A percentile compares a stretch with the other conserved stretches of the same genome.
phyloP scores from a whole-genome alignment of 2,888 invertebrate species.

The Electrophaes corylata region DNA sequence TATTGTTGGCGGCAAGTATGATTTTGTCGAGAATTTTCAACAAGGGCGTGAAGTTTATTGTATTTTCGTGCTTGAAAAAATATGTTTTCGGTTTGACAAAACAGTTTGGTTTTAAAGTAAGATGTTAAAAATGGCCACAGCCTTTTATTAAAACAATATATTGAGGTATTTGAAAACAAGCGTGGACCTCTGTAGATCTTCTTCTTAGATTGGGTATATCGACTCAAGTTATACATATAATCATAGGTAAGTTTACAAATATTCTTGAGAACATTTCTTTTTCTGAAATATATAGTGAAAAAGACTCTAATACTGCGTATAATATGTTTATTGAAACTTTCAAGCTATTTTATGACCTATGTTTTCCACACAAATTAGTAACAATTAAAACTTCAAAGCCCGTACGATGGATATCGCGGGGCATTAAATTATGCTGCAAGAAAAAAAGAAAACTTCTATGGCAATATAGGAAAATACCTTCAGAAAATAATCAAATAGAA shows the following conservation, averaged over 20 bases:
- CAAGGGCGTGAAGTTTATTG: constrained; percentile 12
- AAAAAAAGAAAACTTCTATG: neutral
- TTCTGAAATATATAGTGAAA: neutral
- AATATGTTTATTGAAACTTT: neutral
- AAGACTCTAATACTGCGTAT: neutral
- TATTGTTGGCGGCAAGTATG: constrained; percentile 18
- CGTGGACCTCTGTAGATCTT: too few relatives aligned
- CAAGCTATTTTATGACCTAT: neutral
- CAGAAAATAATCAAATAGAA: neutral
- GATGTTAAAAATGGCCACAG: neutral
- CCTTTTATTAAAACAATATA: neutral
- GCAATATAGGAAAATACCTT: neutral
- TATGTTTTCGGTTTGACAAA: neutral
- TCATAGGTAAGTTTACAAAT: neutral
- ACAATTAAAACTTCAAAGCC: neutral
- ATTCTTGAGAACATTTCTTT: neutral
- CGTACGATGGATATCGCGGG: too few relatives aligned
- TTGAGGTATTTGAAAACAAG: too few relatives aligned
- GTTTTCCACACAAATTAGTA: neutral
- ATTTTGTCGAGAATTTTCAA: constrained; percentile 16
- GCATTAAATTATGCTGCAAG: neutral
- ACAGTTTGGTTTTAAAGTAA: neutral
- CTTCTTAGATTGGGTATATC: neutral
- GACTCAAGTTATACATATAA: too few relatives aligned
- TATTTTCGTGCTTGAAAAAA: constrained; percentile 9